A percentile compares a stretch with the other conserved stretches of the same genome.
Evolutionary conservation across 2,888 invertebrate genomes (phyloP).

Genomic region (Agriotes lineatus): DNA sequence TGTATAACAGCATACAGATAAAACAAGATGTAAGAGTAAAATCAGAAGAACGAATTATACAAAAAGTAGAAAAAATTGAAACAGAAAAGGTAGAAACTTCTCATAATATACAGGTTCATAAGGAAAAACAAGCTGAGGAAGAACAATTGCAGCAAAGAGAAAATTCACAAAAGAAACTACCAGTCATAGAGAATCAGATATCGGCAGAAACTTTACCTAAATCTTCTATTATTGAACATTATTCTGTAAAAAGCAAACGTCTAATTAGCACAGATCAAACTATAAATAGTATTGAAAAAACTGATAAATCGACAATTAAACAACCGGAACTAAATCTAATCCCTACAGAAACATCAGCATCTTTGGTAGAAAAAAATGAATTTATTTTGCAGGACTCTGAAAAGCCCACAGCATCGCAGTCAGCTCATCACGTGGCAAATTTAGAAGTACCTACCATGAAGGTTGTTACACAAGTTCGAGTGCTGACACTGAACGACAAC

Average conservation of each 20-base stretch:
- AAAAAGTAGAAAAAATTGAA: too few relatives aligned
- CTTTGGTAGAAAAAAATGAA: neutral
- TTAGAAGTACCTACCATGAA: neutral
- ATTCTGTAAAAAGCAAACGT: conserved; percentile 3
- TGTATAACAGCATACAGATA: too few relatives aligned
- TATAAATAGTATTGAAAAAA: neutral
- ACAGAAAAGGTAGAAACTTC: too few relatives aligned
- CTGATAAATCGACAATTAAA: neutral
- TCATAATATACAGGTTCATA: too few relatives aligned
- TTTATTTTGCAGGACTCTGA: neutral
- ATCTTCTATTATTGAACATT: conserved; percentile 26
- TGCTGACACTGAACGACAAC: conserved; percentile 80
- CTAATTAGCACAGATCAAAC: neutral
- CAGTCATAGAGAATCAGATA: too few relatives aligned
- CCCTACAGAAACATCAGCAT: neutral
- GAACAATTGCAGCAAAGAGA: too few relatives aligned
- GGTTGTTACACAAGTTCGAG: conserved; percentile 68
- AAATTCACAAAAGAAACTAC: too few relatives aligned
- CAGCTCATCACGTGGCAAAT: too few relatives aligned
- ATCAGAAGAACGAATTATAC: too few relatives aligned
- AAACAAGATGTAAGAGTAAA: too few relatives aligned
- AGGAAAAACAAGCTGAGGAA: too few relatives aligned
- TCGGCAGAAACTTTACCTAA: too few relatives aligned
- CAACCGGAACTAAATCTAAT: neutral
- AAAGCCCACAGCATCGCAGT: neutral